Base-by-base conservation (phyloP, 2,888 invertebrate species). In the Idaea straminata region DNA sequence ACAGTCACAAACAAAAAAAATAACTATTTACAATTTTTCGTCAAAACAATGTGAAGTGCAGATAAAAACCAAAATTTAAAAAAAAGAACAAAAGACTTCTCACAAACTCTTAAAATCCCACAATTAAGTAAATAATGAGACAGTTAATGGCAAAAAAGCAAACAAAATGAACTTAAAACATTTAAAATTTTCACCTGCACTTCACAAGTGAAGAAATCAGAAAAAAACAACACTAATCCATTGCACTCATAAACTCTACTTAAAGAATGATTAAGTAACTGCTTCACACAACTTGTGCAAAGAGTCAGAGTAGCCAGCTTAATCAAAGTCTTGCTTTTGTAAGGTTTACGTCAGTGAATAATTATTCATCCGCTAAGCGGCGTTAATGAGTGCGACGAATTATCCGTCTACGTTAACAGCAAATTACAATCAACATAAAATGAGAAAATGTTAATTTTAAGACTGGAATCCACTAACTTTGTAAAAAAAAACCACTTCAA, bases 1-100 rank as follows among this genome's bases (percentile, higher is more conserved):
- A 86, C 81, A 86, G 84, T 84, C 82, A 71, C 84, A 87, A 90
- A 91, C 88, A 89, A 89, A 90, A 86, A 86, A 86, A 77, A 80
- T 83, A 81, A 77, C 78, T 90, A 90, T 91, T 85, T 89, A 91
- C 91, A 90, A n/a, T 74, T 73, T 75, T 80, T 79, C 78, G 10
- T 47, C 13, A 13, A 7, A 47, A 47, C 47, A 47, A 47, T 47
- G 10, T 47, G 47, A 47, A 47, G 47, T 47, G 47, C 47, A 47
- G 47, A 47, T 10, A 47, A 47, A 47, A 47, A 47, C 10, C 7
- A 47, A 47, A 7, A 10, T 13, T 13, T 36, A 36, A 47, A 47
- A 10, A 47, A 47, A 4, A 47, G 7, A 5, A 10, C 13, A 47
- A 47, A 47, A 10, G 7, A 47, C 47, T 25, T 13, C 47, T 13